Percentiles rank a stretch among this genome's conserved stretches.
Conservation (phyloP, 2,113 vertebrate species). For the Dissostichus mawsoni region DNA sequence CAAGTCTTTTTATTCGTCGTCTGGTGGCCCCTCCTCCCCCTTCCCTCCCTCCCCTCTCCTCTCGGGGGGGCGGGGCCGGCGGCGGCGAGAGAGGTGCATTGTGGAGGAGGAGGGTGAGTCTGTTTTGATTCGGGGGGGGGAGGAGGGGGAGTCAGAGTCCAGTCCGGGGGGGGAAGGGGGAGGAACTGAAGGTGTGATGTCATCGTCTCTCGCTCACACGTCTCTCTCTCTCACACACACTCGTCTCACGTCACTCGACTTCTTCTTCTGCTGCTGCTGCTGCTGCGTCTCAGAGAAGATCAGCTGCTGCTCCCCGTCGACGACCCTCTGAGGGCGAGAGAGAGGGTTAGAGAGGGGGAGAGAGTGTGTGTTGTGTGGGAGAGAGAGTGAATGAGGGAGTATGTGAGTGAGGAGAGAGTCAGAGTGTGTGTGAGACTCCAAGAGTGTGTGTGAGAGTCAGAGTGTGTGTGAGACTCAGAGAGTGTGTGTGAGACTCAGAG, state of each 20-base stretch:
- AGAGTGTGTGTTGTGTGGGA: no score
- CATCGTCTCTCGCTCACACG: conserved; percentile 93
- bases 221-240: conserved; percentile 88
- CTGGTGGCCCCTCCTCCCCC: conserved; percentile 10
- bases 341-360: no score
- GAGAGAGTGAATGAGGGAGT: no score
- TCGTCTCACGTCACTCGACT: conserved; percentile 72
- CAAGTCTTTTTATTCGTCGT: conserved; percentile 43
- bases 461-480: no score
- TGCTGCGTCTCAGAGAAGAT: no score
- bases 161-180: conserved; percentile 24
- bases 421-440: no score
- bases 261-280: conserved; percentile 68
- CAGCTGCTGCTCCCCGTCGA: no score
- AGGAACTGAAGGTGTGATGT: conserved; percentile 89
- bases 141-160: conserved; percentile 68
- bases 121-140: not conserved
- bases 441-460: no score
- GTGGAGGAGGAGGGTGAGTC: conserved; percentile 21
- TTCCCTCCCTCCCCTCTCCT: conserved; percentile 16
- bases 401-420: no score
- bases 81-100: conserved; percentile 63
- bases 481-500: no score
- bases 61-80: conserved; percentile 43
- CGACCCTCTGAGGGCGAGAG: no score